A percentile compares a stretch with the other conserved stretches of the same genome.
These are phyloP conservation scores for Styela clava DNA, from an alignment of 23 tunicate genomes.

Conservation along the genomic window DNA sequence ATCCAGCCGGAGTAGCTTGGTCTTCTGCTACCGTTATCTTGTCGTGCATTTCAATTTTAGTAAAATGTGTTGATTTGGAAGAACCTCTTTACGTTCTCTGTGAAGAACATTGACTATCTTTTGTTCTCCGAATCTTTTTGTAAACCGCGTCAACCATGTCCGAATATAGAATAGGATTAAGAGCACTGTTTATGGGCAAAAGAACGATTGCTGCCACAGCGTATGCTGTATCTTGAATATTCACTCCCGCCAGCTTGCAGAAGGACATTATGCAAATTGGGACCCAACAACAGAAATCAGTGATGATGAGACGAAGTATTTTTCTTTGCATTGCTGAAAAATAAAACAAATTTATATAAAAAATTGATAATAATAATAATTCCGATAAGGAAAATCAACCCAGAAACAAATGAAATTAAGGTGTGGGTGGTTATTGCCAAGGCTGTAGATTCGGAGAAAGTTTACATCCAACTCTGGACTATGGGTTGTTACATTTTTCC, in stretches of 20 bases:
- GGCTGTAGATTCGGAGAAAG: too few relatives aligned
- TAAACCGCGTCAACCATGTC: not conserved
- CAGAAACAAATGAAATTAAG: too few relatives aligned
- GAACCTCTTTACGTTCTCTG: not conserved
- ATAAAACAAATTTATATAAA: too few relatives aligned
- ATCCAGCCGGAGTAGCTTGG: not conserved
- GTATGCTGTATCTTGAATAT: not conserved
- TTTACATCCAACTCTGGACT: too few relatives aligned
- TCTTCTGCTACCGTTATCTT: not conserved
- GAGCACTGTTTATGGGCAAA: slow-evolving; percentile 11
- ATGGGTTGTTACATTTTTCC: too few relatives aligned
- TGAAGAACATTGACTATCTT: not conserved
- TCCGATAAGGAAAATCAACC: too few relatives aligned
- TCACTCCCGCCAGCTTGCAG: not conserved
- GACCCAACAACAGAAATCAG: slow-evolving; percentile 11
- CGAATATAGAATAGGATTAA: slow-evolving; percentile 2
- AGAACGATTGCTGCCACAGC: slow-evolving; percentile 12
- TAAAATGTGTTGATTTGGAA: not conserved
- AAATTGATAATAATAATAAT: too few relatives aligned
- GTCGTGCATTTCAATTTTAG: not conserved
- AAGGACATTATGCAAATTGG: slow-evolving; percentile 3
- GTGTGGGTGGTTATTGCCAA: too few relatives aligned
- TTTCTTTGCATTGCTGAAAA: slow-evolving; percentile 8
- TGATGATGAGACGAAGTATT: not conserved
- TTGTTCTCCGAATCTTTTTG: not conserved